Base-by-base conservation (phyloP, 2,113 vertebrate genomes). In the Engystomops pustulosus region DNA sequence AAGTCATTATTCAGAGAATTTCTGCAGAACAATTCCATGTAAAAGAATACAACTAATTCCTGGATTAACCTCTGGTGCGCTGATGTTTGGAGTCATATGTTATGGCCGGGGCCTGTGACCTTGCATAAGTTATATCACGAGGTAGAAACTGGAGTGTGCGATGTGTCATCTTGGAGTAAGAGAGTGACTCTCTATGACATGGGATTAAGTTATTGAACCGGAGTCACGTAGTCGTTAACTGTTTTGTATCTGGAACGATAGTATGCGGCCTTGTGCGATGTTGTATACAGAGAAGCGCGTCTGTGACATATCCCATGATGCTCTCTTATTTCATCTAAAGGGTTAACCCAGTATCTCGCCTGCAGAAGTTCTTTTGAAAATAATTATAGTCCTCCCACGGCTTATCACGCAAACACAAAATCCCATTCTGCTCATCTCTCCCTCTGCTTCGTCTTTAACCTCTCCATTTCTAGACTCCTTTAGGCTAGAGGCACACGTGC, bases 321-420 rank as follows among this genome's bases (percentile, higher is more conserved):
- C 49, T 55, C 36, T 53, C 18, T 10, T 18, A 1, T 18, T 68
- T 25, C 55, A 18, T 77, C 65, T 53, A 76, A 85, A 79, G 8
- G 25, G 83, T 85, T 79, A 85, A 79, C 25, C 2, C 65, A 32
- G 62, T 68, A 58, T 51, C 62, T 49, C 68, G 30, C 72, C 70
- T 41, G 47, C 45, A 74, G 75, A 75, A 70, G 69, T 85, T 67
- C 62, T 79, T n/a, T 69, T 55, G 82, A 77, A 79, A 70, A 85
- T 84, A 85, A 85, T 85, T 78, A 58, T 85, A 85, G 75, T 79
- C 83, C 83, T 85, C 83, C 83, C 74, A 85, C 83, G 75, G 44
- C 75, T 85, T 70, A 70, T 79, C 75, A 84, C 36, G 62, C 74
- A 70, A 84, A 79, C 47, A 25, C 75, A 84, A 76, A 47, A 68